Conservation (phyloP, 1,140 invertebrate genomes). For the Steinernema feltiae region DNA sequence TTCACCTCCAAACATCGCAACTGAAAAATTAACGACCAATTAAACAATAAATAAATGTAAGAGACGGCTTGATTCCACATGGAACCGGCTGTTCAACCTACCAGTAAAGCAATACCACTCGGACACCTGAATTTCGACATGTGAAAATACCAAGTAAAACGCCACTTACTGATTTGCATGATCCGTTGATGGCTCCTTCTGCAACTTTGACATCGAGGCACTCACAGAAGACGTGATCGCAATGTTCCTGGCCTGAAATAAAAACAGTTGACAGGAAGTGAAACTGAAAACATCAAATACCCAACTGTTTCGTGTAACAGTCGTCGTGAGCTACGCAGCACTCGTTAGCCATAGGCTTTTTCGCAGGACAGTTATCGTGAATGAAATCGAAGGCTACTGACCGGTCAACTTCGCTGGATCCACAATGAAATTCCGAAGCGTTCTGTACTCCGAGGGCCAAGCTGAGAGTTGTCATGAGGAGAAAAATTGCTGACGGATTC, state of each 20-base stretch:
- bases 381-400: background rate
- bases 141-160: background rate
- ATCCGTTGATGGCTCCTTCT: background rate
- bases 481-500: background rate
- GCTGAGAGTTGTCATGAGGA: background rate
- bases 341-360: background rate
- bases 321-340: background rate
- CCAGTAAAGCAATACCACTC: background rate
- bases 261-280: background rate
- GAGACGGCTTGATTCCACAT: too few relatives aligned
- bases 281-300: background rate
- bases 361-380: background rate
- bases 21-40: too few relatives aligned
- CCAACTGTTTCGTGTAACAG: background rate
- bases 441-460: background rate
- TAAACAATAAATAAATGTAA: too few relatives aligned
- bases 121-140: background rate
- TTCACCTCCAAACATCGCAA: background rate
- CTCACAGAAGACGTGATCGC: background rate
- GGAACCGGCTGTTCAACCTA: too few relatives aligned
- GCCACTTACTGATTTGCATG: background rate
- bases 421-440: background rate
- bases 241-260: background rate
- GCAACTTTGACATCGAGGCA: constrained; percentile 1
- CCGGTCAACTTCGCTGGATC: background rate